Conservation (phyloP, 2,113 vertebrate genomes). For the Strigops habroptila region DNA sequence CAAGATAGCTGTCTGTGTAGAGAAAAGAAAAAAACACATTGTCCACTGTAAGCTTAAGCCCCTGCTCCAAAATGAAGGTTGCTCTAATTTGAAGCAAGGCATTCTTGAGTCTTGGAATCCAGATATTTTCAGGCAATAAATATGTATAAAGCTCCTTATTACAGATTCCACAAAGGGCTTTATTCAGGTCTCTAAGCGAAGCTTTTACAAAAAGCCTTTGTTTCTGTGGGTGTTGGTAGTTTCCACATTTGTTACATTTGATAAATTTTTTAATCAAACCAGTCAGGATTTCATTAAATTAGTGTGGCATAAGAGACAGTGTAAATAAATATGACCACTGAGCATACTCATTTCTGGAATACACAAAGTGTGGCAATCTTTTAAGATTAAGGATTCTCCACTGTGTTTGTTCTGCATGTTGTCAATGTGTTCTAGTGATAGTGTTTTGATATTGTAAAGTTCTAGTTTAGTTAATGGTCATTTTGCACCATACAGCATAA, state of each 20-base stretch:
- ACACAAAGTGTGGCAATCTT: background rate
- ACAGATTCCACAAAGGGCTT: background rate
- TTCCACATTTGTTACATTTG: background rate
- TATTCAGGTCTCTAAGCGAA: background rate
- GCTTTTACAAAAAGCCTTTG: background rate
- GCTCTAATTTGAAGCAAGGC: background rate
- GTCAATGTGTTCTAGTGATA: background rate
- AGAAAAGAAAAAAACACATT: conserved; percentile 18
- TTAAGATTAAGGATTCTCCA: background rate
- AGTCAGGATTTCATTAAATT: background rate
- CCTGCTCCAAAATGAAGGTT: background rate
- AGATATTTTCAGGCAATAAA: conserved; percentile 1
- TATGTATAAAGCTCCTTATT: background rate
- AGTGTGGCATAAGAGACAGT: background rate
- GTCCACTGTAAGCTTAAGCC: background rate
- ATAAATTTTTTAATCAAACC: background rate
- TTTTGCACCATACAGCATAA: background rate
- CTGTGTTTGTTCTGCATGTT: background rate
- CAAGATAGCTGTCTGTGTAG: background rate
- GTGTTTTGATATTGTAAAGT: background rate
- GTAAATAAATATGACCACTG: background rate
- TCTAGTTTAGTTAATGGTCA: background rate
- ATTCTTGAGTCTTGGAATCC: background rate
- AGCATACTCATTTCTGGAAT: background rate
- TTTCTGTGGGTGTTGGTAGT: background rate